A percentile compares a stretch with the other conserved stretches of the same genome.
These are phyloP conservation scores for Cranoglanis bouderius DNA, from an alignment of 2,113 vertebrate genomes.

Conservation along the genomic window DNA sequence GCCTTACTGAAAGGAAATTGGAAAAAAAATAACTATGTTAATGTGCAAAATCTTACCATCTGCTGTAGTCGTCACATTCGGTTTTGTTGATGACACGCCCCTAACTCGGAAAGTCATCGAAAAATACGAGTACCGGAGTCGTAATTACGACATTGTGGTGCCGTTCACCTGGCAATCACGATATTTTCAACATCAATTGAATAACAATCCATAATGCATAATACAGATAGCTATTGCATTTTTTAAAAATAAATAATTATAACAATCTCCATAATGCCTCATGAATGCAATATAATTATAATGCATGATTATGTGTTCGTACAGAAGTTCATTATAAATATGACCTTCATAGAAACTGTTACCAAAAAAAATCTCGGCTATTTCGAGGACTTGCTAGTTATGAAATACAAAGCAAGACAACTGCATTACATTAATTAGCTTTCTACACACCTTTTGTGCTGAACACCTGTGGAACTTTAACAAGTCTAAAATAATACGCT, in stretches of 20 bases:
- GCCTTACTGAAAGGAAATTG: too few relatives aligned
- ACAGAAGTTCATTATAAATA: neutral
- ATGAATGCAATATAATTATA: neutral
- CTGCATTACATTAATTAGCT: neutral
- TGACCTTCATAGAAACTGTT: neutral
- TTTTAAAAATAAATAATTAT: neutral
- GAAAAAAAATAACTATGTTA: neutral
- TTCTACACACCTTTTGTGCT: neutral
- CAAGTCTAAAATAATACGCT: neutral
- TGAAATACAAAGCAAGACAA: neutral
- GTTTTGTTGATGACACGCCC: neutral
- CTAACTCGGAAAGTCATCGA: too few relatives aligned
- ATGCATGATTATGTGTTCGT: neutral
- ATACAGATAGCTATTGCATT: neutral
- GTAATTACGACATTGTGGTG: too few relatives aligned
- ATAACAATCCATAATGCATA: neutral
- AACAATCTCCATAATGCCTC: too few relatives aligned
- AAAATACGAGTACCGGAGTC: neutral
- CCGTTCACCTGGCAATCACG: neutral
- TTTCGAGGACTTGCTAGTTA: neutral
- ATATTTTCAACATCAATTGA: neutral
- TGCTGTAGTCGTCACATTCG: neutral
- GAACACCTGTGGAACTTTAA: conserved; percentile 12
- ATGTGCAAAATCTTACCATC: neutral
- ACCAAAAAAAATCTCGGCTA: neutral